Evolutionary conservation across 1,140 invertebrate genomes (phyloP), one percentile per base, ranked within the genome.

Genomic region (Heliothis virescens): DNA sequence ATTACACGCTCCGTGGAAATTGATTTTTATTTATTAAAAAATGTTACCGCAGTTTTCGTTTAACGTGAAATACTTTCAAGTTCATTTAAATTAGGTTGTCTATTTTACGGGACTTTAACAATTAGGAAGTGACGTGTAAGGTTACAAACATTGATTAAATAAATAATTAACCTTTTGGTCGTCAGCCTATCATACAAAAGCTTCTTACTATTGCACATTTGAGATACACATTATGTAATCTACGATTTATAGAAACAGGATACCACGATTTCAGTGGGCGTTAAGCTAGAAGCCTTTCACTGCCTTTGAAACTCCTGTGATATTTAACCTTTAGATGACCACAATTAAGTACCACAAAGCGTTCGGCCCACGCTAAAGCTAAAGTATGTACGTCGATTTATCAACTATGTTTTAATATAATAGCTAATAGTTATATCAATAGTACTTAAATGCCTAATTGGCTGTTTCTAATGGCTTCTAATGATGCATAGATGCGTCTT

Each of bases 1-100:
- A 53, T 63, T 87, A 85, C 80, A 78, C 81, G 80, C 77, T 86
- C 86, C 72, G 15, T 18, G 15, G 59, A 65, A 77, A 77, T 77
- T 60, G 57, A 60, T 52, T 75, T 75, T 47, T 60, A 34, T 60
- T 75, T 73, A 73, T 75, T 75, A 75, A 63, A 63, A 75, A 62
- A 21, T 47, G 57, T 52, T 16, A 21, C 15, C 13, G 15, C 48
- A 29, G 50, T 69, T 69, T 71, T 29, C 21, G 12, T 52, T 15
- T 3, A 71, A 67, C 63, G n/a, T 48, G 63, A 48, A 67, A 16
- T 48, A 41, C 3, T 48, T n/a, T 18, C 18, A 41, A 48, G 63
- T 67, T 48, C 16, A 67, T 67, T 47, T 67, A 48, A 67, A 48
- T 67, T 16, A 18, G 16, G 0, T 47, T 18, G 18, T 48, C 10